phyloP scores from a whole-genome alignment of 2,113 vertebrate species.

The Struthidea cinerea region DNA sequence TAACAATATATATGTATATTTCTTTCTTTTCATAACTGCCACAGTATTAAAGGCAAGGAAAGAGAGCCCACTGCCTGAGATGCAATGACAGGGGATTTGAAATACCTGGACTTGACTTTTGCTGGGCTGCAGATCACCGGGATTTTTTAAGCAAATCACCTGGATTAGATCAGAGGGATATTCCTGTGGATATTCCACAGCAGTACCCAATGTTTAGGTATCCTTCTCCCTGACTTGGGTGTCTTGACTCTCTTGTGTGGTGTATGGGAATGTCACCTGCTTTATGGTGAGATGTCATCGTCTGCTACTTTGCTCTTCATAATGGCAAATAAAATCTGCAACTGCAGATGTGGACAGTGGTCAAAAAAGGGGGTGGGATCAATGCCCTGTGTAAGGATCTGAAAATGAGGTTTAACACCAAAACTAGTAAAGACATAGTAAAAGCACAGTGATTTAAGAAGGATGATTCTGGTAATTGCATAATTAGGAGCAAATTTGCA shows the following conservation, averaged over 20 bases:
- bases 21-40: background rate
- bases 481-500: background rate
- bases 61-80: background rate
- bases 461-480: background rate
- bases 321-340: background rate
- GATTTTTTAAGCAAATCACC: background rate
- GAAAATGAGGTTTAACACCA: background rate
- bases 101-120: background rate
- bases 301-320: background rate
- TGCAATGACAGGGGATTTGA: background rate
- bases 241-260: background rate
- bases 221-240: background rate
- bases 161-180: background rate
- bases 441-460: background rate
- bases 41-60: background rate
- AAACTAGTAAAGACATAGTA: background rate
- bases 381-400: background rate
- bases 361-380: background rate
- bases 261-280: background rate
- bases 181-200: background rate
- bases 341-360: background rate
- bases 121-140: background rate
- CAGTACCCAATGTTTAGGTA: background rate
- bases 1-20: background rate
- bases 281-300: background rate